Evolutionary conservation across 2,797 vertebrate species (phyloP).

Genomic region (Avahi laniger): DNA sequence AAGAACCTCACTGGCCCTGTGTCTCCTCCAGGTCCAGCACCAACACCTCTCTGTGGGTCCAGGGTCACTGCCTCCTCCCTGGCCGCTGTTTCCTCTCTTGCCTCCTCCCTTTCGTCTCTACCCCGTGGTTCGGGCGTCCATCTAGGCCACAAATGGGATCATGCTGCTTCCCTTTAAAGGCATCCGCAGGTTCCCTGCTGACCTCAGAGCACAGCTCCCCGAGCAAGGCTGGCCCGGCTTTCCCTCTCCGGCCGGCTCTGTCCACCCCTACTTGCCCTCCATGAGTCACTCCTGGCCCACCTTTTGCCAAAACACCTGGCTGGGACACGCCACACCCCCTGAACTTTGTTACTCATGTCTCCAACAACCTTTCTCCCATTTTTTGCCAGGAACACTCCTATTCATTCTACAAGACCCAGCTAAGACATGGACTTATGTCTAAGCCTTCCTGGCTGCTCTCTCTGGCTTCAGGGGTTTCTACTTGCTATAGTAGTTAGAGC

Average conservation of each 20-base stretch:
- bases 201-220: not conserved
- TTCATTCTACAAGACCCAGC: not conserved
- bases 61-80: not conserved
- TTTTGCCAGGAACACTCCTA: not conserved
- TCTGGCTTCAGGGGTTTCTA: not conserved
- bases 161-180: not conserved
- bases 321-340: fast-evolving
- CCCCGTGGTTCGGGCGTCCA: not conserved
- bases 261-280: not conserved
- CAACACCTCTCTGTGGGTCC: not conserved
- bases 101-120: not conserved
- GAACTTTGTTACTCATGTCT: not conserved
- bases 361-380: not conserved
- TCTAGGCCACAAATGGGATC: not conserved
- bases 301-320: not conserved
- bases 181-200: not conserved
- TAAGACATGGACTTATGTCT: not conserved
- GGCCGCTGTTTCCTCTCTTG: not conserved
- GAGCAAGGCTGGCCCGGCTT: not conserved
- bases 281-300: not conserved
- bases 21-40: fast-evolving
- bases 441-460: not conserved
- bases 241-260: not conserved
- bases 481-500: not conserved
- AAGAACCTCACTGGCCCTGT: not conserved